Base-by-base conservation (phyloP, 2,113 vertebrate species). In the Artemisiospiza belli region DNA sequence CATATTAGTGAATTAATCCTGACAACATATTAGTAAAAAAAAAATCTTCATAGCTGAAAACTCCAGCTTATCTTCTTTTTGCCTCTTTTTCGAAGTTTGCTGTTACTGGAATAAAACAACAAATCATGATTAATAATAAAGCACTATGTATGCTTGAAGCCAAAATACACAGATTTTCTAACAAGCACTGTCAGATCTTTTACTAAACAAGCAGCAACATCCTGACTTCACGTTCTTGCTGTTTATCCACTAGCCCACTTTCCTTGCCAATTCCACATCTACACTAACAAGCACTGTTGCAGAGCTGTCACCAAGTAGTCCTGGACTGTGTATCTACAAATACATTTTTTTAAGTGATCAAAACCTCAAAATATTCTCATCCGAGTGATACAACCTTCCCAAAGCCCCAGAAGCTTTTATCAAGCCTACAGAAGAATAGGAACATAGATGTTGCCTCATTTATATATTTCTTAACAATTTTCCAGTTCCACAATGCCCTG, bases 1-100 rank as follows among this genome's bases (percentile, higher is more conserved):
- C 3, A 8, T 88, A 47, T 94, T 92, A 90, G 35, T 83, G 79
- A 95, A 86, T 81, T 92, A 93, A 83, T 95, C 59, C 55, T 93
- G 76, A 83, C 68, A 88, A 74, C 0, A 1, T 74, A 74, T 88
- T 86, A 86, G 63, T 94, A 33, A 90, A 85, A 78, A 73, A 82
- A 57, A 12, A 12, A n/a, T 88, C 59, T 70, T 88, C 63, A 63
- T 59, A 86, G 63, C n/a, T 88, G 61, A 66, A 88, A 92, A 92
- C 14, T 39, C 14, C 41, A 67, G 35, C 63, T 62, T 87, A 49
- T 11, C 17, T 43, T 62, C 39, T 64, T 59, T 79, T 66, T 62
- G 2, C 23, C 22, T 86, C 23, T 51, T 77, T 87, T 90, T 59
- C 47, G 28, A 74, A 77, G 47, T 78, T 92, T 92, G 31, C 35